Evolutionary conservation across 1,140 invertebrate species (phyloP), one percentile per base, ranked within the genome.

Genomic region (Bombus haemorrhoidalis): DNA sequence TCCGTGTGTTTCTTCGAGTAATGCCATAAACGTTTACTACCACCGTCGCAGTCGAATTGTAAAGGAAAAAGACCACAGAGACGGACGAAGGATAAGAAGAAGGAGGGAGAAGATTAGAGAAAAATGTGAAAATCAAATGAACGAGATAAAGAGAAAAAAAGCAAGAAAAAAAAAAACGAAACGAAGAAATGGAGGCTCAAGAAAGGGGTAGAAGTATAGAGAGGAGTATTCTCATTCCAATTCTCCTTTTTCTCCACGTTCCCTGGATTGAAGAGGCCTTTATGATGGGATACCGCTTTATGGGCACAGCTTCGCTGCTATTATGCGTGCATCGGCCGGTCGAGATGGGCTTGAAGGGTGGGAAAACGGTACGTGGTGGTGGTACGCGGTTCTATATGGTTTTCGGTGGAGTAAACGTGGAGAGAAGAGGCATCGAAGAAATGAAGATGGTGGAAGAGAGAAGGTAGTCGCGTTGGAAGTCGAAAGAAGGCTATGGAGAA

Each of bases 281-380:
- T 94, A 93, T 92, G 90, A 93, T 81, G 83, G 90, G 88, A 85
- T 87, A 89, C 92, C 90, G 91, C 89, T 94, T 93, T 93, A 93
- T 93, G 83, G 47, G 89, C 87, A 53, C 62, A 84, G 87, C 88
- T 93, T 92, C 89, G 88, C 86, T 82, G 90, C 87, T 93, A 94
- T 93, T 94, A 93, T 93, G 92, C 92, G 92, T 93, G 92, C 93
- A 92, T 90, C 91, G 92, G 87, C 89, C 83, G 85, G 71, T 69
- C 32, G 78, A 18, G 34, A 57, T 66, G 62, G 71, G 71, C 47
- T 39, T 1, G 59, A n/a, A 62, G 59, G 37, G 22, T 25, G 3
- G 25, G 74, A 62, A 68, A 72, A 13, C 10, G 25, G 47, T 18
- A 8, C 32, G 74, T 2, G 41, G 1, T 22, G 32, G 59, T n/a